Evolutionary conservation across 2,888 invertebrate species (phyloP).

Genomic region (Margaritifera margaritifera): DNA sequence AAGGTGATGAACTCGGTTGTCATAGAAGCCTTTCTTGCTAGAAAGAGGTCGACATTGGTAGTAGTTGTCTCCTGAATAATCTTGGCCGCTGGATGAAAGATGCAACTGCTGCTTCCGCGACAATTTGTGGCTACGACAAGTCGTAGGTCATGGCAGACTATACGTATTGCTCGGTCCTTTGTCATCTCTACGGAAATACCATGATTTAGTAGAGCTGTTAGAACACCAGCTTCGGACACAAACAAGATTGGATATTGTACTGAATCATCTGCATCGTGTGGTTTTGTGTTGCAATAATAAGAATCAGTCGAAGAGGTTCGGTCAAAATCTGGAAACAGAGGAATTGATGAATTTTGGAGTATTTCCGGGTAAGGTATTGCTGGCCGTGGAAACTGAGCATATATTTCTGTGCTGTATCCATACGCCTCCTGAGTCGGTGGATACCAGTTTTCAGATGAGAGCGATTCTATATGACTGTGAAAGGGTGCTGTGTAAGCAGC

Average conservation of each 20-base stretch:
- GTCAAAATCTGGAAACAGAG: no score
- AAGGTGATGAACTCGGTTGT: constrained; percentile 57
- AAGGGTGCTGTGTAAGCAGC: no score
- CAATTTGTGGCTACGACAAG: constrained; percentile 70
- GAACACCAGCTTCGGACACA: constrained; percentile 70
- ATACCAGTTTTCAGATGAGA: no score
- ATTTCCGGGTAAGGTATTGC: no score
- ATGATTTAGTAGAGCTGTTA: constrained; percentile 70
- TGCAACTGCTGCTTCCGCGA: constrained; percentile 66
- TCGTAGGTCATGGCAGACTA: constrained; percentile 70
- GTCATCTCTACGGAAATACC: constrained; percentile 73
- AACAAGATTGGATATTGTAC: constrained; percentile 68
- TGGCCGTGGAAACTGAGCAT: no score
- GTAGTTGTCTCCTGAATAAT: constrained; percentile 71
- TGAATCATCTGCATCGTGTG: no score
- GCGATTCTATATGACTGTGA: no score
- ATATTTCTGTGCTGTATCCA: no score
- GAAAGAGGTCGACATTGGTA: constrained; percentile 68
- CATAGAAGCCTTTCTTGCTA: constrained; percentile 58
- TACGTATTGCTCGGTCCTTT: constrained; percentile 71
- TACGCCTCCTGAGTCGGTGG: no score
- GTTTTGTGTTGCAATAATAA: no score
- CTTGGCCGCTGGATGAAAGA: constrained; percentile 71
- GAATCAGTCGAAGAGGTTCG: no score
- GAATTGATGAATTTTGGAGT: no score